Evolutionary conservation across 2,888 invertebrate genomes (phyloP), one percentile per base, ranked within the genome.

Genomic region (Theretra japonica): DNA sequence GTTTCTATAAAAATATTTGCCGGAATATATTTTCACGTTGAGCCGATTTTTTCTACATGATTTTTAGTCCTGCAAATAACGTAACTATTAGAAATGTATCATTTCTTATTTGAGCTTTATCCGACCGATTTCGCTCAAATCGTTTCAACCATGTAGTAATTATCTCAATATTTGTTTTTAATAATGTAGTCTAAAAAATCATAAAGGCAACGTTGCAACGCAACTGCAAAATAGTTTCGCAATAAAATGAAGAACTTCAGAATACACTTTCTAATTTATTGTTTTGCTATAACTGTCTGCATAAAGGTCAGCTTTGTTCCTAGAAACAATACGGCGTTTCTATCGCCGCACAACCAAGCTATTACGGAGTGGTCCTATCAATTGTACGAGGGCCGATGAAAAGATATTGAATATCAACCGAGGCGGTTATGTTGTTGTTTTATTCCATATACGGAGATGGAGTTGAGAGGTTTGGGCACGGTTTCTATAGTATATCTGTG

Each of bases 271-370:
- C 53, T 53, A 53, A 53, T 53, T 53, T 53, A 53, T 53, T 53
- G 5, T 53, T 53, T 53, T 53, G n/a, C 53, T 53, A 53, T 53
- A 53, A 53, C 53, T n/a, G 53, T n/a, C n/a, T n/a, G 53, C 4
- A 53, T 53, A 53, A 53, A 53, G 53, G 53, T 53, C 53, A 53
- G 53, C 53, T 53, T 53, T 53, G n/a, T 53, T 53, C 53, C n/a
- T n/a, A 53, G 53, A 53, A 53, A 53, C 53, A 53, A 53, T 53
- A n/a, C 53, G 53, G 19, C 53, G 53, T n/a, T n/a, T 53, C n/a
- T n/a, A 53, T n/a, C n/a, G 50, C 19, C 15, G 17, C 53, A 53
- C 53, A 53, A 7, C 4, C 53, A 53, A n/a, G 53, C 53, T 53
- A 53, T 53, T 53, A n/a, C 53, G 19, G 53, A n/a, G 53, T 53